Base-by-base conservation (phyloP, 2,113 vertebrate species). In the Garra rufa region DNA sequence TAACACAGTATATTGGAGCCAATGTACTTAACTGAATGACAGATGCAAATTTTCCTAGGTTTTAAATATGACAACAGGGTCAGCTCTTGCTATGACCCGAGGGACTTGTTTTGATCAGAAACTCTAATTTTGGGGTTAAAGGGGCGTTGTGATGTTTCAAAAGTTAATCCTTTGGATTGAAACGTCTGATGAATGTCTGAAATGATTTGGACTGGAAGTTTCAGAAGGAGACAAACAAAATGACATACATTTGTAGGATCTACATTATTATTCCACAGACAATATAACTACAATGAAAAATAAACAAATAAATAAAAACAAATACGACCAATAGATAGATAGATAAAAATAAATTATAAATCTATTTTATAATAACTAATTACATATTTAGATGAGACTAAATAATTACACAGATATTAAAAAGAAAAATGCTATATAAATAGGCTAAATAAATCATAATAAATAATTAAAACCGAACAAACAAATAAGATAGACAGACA, bases 51-150 rank as follows among this genome's bases (percentile, higher is more conserved):
- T 26, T 50, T 46, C 28, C 43, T 65, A 52, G 63, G 61, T 82
- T 48, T 82, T 69, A 57, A 46, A 78, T 43, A 84, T 59, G 75
- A 44, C 71, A 73, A 81, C 83, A 82, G 78, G 52, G 79, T 78
- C 76, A 81, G 48, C 48, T 77, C 63, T 73, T 44, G 73, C 70
- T 78, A 8, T 43, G 48, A 71, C 84, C 43, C n/a, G 30, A 52
- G 48, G n/a, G 52, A 59, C 1, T 30, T 70, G 28, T 74, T 65
- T 30, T 74, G 30, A 38, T 43, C 43, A 82, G 55, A 78, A 77
- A 26, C 50, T 61, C 8, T 65, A 73, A 46, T 73, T 82, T 52
- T 50, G 43, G 19, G 73, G 52, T 43, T 43, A 63, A 52, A 82
- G 15, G 50, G 30, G 52, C 15, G 5, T 41, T 67, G 38, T 9